These are phyloP conservation scores for Poecilus cupreus DNA, from an alignment of 2,888 invertebrate species.

Conservation along the genomic window DNA sequence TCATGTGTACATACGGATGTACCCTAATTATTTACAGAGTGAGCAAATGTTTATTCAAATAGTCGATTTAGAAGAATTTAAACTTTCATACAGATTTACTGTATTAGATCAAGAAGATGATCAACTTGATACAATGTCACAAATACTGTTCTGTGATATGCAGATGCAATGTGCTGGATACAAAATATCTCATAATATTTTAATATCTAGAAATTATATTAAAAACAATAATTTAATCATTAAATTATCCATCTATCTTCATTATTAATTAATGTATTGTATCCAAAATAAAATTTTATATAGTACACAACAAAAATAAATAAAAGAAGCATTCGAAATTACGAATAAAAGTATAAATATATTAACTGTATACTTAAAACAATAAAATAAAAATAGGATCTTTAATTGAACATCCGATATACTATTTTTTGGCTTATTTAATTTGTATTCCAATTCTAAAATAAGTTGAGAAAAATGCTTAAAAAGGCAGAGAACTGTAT, in stretches of 20 bases:
- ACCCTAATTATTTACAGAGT: conserved; percentile 64
- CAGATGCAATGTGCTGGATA: conserved; percentile 70
- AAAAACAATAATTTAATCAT: conserved; percentile 73
- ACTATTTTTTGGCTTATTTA: too few species aligned
- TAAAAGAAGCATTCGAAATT: too few species aligned
- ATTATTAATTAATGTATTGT: conserved; percentile 63
- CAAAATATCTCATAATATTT: conserved; percentile 73
- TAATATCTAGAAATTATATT: conserved; percentile 72
- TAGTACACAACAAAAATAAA: conserved; percentile 18
- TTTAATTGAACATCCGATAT: background rate
- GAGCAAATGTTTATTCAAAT: conserved; percentile 66
- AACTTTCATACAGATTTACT: conserved; percentile 70
- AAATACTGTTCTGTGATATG: conserved; percentile 59
- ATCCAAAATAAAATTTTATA: conserved; percentile 30
- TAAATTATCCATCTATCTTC: conserved; percentile 76
- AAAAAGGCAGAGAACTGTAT: too few species aligned
- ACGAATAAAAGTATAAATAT: too few species aligned
- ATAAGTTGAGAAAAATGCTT: too few species aligned
- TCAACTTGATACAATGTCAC: conserved; percentile 65
- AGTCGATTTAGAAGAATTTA: conserved; percentile 65
- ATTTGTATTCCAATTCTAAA: too few species aligned
- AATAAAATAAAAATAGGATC: background rate
- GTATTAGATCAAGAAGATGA: conserved; percentile 65
- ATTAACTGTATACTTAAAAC: background rate
- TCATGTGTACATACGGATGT: conserved; percentile 66